phyloP scores from a whole-genome alignment of 2,797 vertebrate species.

The Danio albolineatus region DNA sequence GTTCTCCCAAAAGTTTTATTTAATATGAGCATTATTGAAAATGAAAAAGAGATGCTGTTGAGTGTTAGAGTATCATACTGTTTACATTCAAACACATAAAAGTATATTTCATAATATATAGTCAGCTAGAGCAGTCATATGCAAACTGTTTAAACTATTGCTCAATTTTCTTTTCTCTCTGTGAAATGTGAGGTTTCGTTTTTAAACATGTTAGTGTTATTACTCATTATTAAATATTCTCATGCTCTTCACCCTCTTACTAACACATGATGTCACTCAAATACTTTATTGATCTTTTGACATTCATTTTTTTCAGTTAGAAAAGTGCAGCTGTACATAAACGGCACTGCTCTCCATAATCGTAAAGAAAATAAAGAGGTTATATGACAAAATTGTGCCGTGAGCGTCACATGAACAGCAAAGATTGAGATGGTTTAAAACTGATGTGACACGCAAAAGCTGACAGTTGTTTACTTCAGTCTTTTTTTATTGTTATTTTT shows the following conservation, averaged over 20 bases:
- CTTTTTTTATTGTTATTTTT: neutral
- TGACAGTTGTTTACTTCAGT: slow-evolving; percentile 1
- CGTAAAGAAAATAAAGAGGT: neutral
- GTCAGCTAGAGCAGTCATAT: too few relatives aligned
- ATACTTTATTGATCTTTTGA: neutral
- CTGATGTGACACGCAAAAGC: neutral
- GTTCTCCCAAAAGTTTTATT: too few relatives aligned
- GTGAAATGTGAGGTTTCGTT: neutral
- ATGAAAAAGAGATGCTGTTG: too few relatives aligned
- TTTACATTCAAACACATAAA: too few relatives aligned
- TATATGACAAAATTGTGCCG: neutral
- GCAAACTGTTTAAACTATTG: neutral
- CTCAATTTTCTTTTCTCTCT: neutral
- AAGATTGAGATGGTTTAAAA: neutral
- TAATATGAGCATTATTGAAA: too few relatives aligned
- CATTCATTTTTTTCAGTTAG: neutral
- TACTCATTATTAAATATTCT: neutral
- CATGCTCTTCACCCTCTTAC: neutral
- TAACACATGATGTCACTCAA: neutral
- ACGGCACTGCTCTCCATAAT: slow-evolving; percentile 4
- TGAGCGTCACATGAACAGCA: too few relatives aligned
- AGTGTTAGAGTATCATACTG: too few relatives aligned
- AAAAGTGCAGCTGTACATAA: neutral
- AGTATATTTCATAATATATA: too few relatives aligned
- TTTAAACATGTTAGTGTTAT: neutral